A percentile compares a stretch with the other conserved stretches of the same genome.
Conservation (phyloP, 2,888 invertebrate genomes). For the Dryadula phaetusa region DNA sequence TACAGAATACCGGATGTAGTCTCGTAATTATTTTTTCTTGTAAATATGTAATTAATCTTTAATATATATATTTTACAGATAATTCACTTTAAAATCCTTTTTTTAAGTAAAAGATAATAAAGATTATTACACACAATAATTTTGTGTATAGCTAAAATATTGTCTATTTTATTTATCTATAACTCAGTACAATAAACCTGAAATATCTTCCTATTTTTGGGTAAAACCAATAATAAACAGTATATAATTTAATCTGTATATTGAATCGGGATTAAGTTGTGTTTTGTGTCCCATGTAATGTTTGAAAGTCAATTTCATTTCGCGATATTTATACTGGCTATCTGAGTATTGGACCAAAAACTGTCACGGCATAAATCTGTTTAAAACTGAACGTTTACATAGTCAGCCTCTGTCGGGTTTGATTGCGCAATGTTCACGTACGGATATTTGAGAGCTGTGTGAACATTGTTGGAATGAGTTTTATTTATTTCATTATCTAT, state of each 20-base stretch:
- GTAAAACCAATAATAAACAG: not conserved
- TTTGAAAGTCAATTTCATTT: conserved; percentile 2
- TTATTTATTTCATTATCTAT: not conserved
- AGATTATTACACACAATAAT: no score
- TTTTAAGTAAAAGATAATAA: no score
- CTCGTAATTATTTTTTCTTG: no score
- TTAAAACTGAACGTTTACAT: conserved; percentile 11
- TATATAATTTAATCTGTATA: not conserved
- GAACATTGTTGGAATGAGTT: not conserved
- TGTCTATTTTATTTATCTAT: no score
- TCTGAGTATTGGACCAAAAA: conserved; percentile 1
- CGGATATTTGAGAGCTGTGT: conserved; percentile 10
- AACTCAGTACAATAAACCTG: no score
- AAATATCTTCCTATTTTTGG: no score
- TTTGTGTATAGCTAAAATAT: no score
- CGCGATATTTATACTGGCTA: conserved; percentile 1
- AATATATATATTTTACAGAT: no score
- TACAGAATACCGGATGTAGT: no score
- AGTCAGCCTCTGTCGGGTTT: conserved; percentile 9
- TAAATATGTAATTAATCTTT: no score
- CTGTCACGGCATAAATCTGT: conserved; percentile 18
- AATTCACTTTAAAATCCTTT: no score
- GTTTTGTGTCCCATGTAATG: not conserved
- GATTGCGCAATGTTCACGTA: conserved; percentile 18
- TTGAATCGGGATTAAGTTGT: not conserved